Conservation (phyloP, 2,888 invertebrate species). For the Neuroscelio doddi region DNA sequence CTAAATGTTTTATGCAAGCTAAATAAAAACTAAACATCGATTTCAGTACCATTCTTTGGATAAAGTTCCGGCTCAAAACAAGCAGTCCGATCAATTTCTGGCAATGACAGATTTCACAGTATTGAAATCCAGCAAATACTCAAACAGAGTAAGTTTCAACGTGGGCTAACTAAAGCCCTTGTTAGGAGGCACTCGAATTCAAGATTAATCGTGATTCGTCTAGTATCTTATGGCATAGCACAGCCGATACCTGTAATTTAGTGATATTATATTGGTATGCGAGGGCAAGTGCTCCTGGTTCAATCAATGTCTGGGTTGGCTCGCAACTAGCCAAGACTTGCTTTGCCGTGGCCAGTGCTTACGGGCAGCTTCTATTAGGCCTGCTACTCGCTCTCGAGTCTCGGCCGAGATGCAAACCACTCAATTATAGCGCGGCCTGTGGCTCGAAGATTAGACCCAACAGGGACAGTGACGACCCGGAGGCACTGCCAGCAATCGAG, state of each 20-base stretch:
- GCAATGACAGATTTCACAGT: no score
- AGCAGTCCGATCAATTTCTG: no score
- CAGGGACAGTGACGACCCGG: conserved; percentile 40
- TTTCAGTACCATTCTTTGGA: no score
- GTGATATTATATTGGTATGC: conserved; percentile 63
- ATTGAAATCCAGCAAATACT: no score
- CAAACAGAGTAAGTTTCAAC: no score
- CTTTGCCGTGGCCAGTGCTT: conserved; percentile 49
- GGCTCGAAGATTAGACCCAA: conserved; percentile 56
- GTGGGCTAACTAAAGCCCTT: no score
- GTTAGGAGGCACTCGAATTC: conserved; percentile 44
- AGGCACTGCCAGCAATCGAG: conserved; percentile 25
- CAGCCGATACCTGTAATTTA: conserved; percentile 61
- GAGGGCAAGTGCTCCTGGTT: conserved; percentile 63
- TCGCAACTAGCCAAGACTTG: conserved; percentile 37
- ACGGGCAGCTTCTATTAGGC: conserved; percentile 30
- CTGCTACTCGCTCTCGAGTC: conserved; percentile 37
- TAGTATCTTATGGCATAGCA: conserved; percentile 45
- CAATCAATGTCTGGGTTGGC: conserved; percentile 61
- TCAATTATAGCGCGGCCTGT: conserved; percentile 65
- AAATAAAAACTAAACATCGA: no score
- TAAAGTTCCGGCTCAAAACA: no score
- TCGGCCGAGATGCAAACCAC: conserved; percentile 66
- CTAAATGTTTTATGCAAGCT: no score
- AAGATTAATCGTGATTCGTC: conserved; percentile 60